Conservation (phyloP, 1,140 invertebrate species). For the Arctopsyche grandis region DNA sequence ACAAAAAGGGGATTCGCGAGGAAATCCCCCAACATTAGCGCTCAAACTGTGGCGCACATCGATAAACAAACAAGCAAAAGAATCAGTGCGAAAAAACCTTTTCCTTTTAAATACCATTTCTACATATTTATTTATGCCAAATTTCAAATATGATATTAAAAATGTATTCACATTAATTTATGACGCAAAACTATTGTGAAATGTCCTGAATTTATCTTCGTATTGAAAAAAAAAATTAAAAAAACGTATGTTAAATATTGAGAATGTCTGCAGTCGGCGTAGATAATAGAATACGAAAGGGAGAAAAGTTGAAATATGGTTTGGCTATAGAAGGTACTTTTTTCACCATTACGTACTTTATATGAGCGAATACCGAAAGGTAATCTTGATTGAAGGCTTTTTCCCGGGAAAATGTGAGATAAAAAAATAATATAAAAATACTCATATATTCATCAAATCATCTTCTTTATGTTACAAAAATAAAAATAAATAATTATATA, state of each 20-base stretch:
- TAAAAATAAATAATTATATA: no score
- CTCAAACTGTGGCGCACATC: conserved; percentile 20
- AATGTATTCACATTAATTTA: no score
- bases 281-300: conserved; percentile 24
- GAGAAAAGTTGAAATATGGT: conserved; percentile 31
- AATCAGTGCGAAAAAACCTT: no score
- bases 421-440: neutral
- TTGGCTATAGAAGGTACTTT: conserved; percentile 37
- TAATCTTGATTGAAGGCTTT: conserved; percentile 41
- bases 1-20: conserved; percentile 32
- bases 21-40: conserved; percentile 22
- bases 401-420: neutral
- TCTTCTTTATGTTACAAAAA: no score
- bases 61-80: neutral
- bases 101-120: no score
- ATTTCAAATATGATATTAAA: neutral
- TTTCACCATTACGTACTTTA: conserved; percentile 40
- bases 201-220: neutral
- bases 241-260: neutral
- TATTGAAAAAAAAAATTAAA: neutral
- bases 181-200: neutral
- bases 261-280: neutral
- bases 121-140: no score
- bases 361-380: conserved; percentile 28
- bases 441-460: no score